Conservation (phyloP, 2,113 vertebrate species). For the Panurus biarmicus region DNA sequence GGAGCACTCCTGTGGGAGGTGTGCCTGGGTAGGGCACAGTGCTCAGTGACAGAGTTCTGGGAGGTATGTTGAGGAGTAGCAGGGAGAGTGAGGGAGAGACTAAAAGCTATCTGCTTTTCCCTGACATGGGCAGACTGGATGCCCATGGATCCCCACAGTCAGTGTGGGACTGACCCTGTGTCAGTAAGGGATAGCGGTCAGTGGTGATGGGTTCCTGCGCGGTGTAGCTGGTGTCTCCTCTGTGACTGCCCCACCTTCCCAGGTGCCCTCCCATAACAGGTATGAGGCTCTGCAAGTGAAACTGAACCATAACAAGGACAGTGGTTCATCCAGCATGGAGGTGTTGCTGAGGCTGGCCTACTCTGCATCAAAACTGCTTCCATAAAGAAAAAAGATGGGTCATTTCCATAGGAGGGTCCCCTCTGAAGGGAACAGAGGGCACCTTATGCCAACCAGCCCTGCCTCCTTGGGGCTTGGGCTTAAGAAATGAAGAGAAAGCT, state of each 20-base stretch:
- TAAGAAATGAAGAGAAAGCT: background rate
- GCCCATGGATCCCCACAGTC: too few species aligned
- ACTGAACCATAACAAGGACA: background rate
- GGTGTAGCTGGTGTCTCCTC: background rate
- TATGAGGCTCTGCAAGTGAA: background rate
- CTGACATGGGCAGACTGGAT: background rate
- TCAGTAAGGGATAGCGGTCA: too few species aligned
- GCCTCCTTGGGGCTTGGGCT: background rate
- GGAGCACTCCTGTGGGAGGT: background rate
- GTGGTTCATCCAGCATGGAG: background rate
- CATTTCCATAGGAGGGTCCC: background rate
- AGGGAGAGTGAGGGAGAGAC: too few species aligned
- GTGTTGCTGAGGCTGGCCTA: background rate
- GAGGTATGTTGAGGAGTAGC: too few species aligned
- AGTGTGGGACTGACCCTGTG: too few species aligned
- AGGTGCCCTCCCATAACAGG: background rate
- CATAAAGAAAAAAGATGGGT: too few species aligned
- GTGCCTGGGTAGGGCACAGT: too few species aligned
- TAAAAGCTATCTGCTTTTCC: background rate
- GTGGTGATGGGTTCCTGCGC: rapidly evolving
- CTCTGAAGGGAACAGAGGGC: background rate
- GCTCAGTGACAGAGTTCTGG: background rate
- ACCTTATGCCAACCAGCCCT: background rate
- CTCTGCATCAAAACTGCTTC: background rate
- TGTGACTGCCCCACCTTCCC: background rate